Evolutionary conservation across 2,797 vertebrate species (phyloP).

Genomic region (Dendrocincla tyrannina): DNA sequence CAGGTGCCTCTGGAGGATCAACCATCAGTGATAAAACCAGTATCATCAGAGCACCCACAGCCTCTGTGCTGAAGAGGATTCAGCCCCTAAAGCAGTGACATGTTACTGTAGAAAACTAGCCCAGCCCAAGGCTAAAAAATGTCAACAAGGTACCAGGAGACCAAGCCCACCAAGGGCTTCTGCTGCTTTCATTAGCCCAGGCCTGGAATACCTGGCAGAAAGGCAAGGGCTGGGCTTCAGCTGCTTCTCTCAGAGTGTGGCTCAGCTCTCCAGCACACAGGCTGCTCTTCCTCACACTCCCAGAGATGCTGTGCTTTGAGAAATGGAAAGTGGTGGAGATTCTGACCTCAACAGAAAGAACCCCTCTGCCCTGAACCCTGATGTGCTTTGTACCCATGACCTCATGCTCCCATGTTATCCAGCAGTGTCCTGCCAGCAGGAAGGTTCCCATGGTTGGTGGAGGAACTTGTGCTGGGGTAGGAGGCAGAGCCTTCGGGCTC

Average conservation of each 20-base stretch:
- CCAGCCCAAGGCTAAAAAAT: not conserved
- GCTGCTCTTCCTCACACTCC: not conserved
- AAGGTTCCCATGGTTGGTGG: fast-evolving
- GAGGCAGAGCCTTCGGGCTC: not conserved
- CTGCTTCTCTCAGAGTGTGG: not conserved
- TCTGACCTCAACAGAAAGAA: not conserved
- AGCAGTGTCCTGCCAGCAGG: not conserved
- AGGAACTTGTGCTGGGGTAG: not conserved
- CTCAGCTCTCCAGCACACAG: not conserved
- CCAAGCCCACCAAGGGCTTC: not conserved
- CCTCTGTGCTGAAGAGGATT: not conserved
- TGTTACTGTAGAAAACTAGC: not conserved
- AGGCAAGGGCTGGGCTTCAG: not conserved
- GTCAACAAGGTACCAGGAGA: not conserved
- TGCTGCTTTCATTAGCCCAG: not conserved
- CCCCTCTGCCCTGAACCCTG: not conserved
- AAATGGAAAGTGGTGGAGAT: not conserved
- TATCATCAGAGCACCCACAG: fast-evolving
- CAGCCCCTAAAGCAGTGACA: not conserved
- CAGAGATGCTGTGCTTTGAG: not conserved
- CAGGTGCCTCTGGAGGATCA: not conserved
- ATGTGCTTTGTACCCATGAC: fast-evolving
- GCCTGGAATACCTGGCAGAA: not conserved
- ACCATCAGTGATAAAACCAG: not conserved
- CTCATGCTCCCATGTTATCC: fast-evolving